Conservation (phyloP, 2,113 vertebrate species). For the Miniopterus natalensis region DNA sequence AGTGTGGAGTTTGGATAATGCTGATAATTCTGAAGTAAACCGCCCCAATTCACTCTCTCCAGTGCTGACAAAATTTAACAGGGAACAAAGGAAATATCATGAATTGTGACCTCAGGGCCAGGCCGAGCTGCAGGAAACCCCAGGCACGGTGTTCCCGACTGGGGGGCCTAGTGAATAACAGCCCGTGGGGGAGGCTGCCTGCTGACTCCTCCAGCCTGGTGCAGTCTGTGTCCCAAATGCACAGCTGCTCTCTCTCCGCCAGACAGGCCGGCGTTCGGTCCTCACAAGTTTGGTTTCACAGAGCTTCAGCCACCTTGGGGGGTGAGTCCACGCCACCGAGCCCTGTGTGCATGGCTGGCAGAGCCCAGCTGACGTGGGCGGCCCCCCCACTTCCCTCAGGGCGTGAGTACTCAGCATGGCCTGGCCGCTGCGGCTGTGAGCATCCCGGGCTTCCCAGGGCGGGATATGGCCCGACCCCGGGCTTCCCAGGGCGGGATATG, state of each 20-base stretch:
- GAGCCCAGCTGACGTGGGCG: neutral
- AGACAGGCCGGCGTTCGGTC: neutral
- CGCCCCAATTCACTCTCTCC: neutral
- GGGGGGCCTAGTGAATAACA: neutral
- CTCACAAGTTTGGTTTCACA: neutral
- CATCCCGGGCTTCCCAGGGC: neutral
- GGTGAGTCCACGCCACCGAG: neutral
- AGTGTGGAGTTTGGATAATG: neutral
- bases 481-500: no score
- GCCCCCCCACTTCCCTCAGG: rapidly evolving
- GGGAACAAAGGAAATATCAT: neutral
- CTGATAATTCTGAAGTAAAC: neutral
- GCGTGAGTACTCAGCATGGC: neutral
- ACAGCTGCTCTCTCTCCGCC: no score
- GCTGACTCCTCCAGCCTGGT: neutral
- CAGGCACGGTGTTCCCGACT: neutral
- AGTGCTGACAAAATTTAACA: neutral
- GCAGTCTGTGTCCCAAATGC: neutral
- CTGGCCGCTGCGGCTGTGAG: neutral
- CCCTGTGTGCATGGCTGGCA: rapidly evolving
- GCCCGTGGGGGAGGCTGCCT: no score
- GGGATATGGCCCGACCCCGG: no score
- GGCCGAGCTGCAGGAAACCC: neutral
- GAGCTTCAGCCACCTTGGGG: neutral
- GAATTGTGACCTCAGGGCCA: neutral